Percentiles rank a stretch among this genome's conserved stretches.
Conservation (phyloP, 2,113 vertebrate species). For the Scalopus aquaticus region DNA sequence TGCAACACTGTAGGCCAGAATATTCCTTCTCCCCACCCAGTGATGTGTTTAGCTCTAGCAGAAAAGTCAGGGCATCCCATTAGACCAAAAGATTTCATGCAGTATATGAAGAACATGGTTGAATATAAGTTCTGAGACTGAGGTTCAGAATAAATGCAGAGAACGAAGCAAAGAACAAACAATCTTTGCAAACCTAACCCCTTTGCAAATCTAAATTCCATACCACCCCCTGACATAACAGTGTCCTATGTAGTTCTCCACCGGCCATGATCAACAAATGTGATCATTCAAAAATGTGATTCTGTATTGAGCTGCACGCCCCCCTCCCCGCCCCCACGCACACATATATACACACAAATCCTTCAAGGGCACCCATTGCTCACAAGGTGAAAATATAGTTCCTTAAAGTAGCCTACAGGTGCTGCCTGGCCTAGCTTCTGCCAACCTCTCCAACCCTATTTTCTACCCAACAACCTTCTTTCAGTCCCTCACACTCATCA, state of each 20-base stretch:
- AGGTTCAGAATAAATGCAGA: neutral
- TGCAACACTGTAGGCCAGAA: neutral
- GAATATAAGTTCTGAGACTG: neutral
- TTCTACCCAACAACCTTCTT: neutral
- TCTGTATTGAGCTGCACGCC: too few relatives aligned
- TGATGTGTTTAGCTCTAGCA: conserved; percentile 16
- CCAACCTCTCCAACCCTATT: neutral
- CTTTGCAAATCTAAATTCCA: conserved; percentile 34
- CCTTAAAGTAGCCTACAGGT: conserved; percentile 10
- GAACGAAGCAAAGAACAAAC: neutral
- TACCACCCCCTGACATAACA: neutral
- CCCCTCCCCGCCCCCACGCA: too few relatives aligned
- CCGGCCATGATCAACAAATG: neutral
- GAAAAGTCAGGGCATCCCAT: neutral
- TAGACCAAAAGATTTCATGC: conserved; percentile 20
- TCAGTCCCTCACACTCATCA: neutral
- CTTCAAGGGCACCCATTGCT: neutral
- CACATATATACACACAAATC: neutral
- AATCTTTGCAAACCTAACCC: conserved; percentile 25
- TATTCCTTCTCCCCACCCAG: neutral
- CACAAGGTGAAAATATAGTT: neutral
- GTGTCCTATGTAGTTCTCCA: neutral
- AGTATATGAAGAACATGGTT: conserved; percentile 11
- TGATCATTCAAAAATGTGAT: neutral
- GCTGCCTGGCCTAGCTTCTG: neutral